Conservation (phyloP, 2,113 vertebrate species). For the Dipodomys stephensi region DNA sequence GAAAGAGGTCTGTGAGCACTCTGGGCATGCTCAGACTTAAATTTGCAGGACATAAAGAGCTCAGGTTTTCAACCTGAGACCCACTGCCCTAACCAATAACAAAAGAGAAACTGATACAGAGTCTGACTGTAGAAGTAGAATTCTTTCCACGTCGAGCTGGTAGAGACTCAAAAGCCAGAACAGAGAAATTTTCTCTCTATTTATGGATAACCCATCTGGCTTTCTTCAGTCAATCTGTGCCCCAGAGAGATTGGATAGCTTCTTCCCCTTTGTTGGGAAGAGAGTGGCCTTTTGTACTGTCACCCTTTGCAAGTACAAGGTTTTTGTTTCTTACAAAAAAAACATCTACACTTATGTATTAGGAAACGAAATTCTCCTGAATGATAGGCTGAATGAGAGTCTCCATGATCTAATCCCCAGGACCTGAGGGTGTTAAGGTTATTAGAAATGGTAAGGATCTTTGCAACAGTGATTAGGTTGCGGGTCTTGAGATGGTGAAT, state of each 20-base stretch:
- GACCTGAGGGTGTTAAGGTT: not conserved
- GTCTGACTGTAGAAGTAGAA: not conserved
- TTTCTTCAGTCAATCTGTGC: not conserved
- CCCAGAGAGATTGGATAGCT: not conserved
- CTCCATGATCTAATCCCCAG: not conserved
- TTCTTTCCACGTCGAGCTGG: not conserved
- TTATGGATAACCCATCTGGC: not conserved
- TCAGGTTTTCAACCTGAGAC: not conserved
- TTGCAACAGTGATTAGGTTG: not conserved
- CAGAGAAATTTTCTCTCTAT: not conserved
- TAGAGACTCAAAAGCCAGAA: not conserved
- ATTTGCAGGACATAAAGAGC: not conserved
- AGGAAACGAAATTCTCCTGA: not conserved
- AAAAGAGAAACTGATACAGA: not conserved
- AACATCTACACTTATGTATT: not conserved
- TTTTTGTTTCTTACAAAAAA: not conserved
- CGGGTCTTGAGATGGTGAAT: not conserved
- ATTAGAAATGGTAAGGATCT: not conserved
- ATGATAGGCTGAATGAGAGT: not conserved
- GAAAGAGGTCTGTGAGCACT: fast-evolving
- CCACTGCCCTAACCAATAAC: no score
- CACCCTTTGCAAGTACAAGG: not conserved
- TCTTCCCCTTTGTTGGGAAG: not conserved
- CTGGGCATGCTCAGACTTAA: not conserved
- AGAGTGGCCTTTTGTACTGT: not conserved